These are phyloP conservation scores for Monopterus albus DNA, from an alignment of 2,113 vertebrate genomes.

Conservation along the genomic window DNA sequence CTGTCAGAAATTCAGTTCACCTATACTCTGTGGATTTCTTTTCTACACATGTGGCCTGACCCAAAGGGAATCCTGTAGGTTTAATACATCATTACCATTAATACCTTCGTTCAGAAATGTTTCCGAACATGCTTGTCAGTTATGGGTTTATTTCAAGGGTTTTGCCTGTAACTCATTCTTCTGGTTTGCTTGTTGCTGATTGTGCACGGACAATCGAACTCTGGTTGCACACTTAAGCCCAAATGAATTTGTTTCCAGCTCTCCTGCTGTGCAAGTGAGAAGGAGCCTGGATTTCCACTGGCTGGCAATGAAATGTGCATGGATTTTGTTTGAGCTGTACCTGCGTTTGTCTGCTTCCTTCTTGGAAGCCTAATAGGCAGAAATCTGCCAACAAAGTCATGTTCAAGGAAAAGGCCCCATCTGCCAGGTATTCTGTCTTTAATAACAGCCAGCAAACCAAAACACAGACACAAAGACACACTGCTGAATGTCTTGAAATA, in stretches of 20 bases:
- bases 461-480: slow-evolving; percentile 24
- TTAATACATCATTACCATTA: not conserved
- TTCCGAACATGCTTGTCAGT: not conserved
- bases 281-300: slow-evolving; percentile 43
- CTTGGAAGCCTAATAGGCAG: slow-evolving; percentile 35
- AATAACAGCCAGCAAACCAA: slow-evolving; percentile 5
- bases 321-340: slow-evolving; percentile 23
- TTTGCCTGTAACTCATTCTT: not conserved
- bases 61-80: not conserved
- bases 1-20: too few relatives aligned
- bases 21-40: not conserved
- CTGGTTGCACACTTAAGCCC: slow-evolving; percentile 17
- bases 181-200: slow-evolving; percentile 20
- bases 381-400: slow-evolving; percentile 36
- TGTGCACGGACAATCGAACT: slow-evolving; percentile 38
- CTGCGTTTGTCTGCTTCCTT: slow-evolving; percentile 35
- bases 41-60: not conserved
- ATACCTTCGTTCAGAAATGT: not conserved
- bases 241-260: slow-evolving; percentile 28
- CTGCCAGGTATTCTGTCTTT: slow-evolving; percentile 43
- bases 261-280: slow-evolving; percentile 42
- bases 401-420: slow-evolving; percentile 42
- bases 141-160: not conserved
- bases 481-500: not conserved
- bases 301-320: slow-evolving; percentile 51